Base-by-base conservation (phyloP, 2,797 vertebrate genomes). In the Rhinogobio ventralis region DNA sequence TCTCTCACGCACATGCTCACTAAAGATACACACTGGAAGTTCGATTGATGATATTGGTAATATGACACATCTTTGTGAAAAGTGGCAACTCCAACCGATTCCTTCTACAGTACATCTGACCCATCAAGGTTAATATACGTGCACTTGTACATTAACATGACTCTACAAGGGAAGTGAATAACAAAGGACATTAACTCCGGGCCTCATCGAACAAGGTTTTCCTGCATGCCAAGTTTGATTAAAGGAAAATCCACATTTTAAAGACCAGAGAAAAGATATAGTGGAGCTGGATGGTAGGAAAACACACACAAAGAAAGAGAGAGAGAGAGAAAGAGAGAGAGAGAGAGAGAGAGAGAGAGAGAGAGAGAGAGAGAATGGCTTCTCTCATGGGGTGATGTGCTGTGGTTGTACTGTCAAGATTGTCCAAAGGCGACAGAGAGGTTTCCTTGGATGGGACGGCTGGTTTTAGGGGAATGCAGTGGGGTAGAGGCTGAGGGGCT, bases 401-500 rank as follows among this genome's bases (percentile, higher is more conserved):
- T 73, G 28, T 45, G 39, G 64, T 68, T 68, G 64, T 55, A 42
- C 23, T 57, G 81, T 68, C 67, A 79, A 66, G 45, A 71, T 75
- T 49, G 81, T 79, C 30, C 46, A 53, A 51, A 87, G 87, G 28
- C 1, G 79, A 53, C 14, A n/a, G 25, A 33, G 74, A 73, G 13
- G 42, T 83, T 55, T 88, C 91, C 45, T 45, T 86, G 1, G 73
- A 8, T 3, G 60, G 60, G 36, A 79, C 33, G 0, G 72, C 42
- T 0, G 17, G 2, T 17, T 73, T 94, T 92, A 98, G 5, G 96
- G 96, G 95, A 98, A 97, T 85, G 95, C 95, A 1, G 96, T 96
- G 71, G 97, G 97, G 93, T 98, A 99, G 82, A 99, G 97, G 94
- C 98, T 99, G 91, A 99, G 96, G 0, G 98, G 98, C 93, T 99